These are phyloP conservation scores for Gymnocephalus cernua DNA, from an alignment of 2,113 vertebrate genomes.

Conservation along the genomic window DNA sequence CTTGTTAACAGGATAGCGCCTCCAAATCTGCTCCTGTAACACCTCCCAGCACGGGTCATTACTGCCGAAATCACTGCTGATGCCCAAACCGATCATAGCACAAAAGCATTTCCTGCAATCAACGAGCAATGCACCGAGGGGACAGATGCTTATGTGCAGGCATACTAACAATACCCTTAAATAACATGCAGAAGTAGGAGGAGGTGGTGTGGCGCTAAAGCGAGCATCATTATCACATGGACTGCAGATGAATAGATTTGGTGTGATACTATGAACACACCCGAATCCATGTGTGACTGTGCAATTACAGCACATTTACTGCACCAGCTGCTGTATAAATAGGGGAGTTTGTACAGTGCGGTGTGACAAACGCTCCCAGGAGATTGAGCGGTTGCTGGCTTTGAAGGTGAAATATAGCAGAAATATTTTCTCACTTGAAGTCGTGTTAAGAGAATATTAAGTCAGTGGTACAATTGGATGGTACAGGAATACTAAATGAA, in stretches of 20 bases:
- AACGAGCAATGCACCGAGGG: constrained; percentile 23
- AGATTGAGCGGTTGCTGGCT: constrained; percentile 61
- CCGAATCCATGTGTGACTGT: constrained; percentile 71
- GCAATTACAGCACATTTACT: constrained; percentile 78
- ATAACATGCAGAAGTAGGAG: constrained; percentile 33
- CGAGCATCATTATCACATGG: constrained; percentile 73
- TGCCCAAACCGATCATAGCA: constrained; percentile 57
- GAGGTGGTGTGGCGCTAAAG: constrained; percentile 30
- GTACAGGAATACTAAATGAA: constrained; percentile 18
- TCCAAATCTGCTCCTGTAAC: constrained; percentile 77
- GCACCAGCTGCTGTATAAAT: constrained; percentile 79
- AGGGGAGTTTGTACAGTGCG: constrained; percentile 46
- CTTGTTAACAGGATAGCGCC: constrained; percentile 79
- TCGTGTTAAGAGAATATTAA: constrained; percentile 61
- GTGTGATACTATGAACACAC: constrained; percentile 71
- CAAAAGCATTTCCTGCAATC: constrained; percentile 55
- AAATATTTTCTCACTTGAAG: constrained; percentile 57
- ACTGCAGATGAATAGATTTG: constrained; percentile 70
- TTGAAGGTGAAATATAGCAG: constrained; percentile 68
- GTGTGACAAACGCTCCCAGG: constrained; percentile 69
- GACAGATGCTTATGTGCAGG: constrained; percentile 12
- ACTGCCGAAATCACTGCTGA: constrained; percentile 38
- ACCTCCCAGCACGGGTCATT: constrained; percentile 73
- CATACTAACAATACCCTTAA: constrained; percentile 51
- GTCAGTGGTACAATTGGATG: constrained; percentile 31